Conservation (phyloP, 2,888 invertebrate genomes). For the Hydraecia micacea region DNA sequence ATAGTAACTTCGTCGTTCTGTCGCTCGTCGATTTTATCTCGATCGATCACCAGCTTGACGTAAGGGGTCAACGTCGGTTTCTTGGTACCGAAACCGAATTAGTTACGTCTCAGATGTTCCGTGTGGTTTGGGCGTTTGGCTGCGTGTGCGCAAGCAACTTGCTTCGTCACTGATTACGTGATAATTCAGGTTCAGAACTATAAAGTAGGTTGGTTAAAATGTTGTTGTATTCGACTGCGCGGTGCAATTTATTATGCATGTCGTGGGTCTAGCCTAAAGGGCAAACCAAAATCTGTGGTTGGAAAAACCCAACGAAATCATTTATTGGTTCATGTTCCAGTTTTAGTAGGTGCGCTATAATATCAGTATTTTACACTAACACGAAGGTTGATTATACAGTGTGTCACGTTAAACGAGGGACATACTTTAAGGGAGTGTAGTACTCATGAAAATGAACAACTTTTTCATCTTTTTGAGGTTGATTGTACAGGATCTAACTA, state of each 20-base stretch:
- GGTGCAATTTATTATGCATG: conserved; percentile 31
- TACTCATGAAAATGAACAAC: too few relatives aligned
- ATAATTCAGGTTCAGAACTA: conserved; percentile 29
- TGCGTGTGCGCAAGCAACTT: conserved; percentile 39
- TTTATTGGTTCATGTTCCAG: neutral
- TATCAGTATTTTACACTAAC: neutral
- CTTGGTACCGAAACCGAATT: conserved; percentile 62
- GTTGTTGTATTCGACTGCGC: conserved; percentile 22
- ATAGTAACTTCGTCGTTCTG: conserved; percentile 38
- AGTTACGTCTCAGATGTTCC: conserved; percentile 61
- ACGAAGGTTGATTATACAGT: too few relatives aligned
- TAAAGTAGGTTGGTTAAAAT: conserved; percentile 38
- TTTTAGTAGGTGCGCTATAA: neutral
- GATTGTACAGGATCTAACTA: neutral
- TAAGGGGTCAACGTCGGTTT: conserved; percentile 61
- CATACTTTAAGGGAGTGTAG: too few relatives aligned
- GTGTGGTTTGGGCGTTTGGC: conserved; percentile 47
- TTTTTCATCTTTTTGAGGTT: too few relatives aligned
- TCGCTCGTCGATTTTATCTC: conserved; percentile 62
- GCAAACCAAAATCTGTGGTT: conserved; percentile 6
- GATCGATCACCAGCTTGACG: conserved; percentile 73
- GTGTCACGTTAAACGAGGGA: too few relatives aligned
- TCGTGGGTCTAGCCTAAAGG: neutral
- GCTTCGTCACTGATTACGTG: conserved; percentile 60
- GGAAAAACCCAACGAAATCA: conserved; percentile 18